Evolutionary conservation across 2,113 vertebrate genomes (phyloP).

Genomic region (Spea multiplicata): DNA sequence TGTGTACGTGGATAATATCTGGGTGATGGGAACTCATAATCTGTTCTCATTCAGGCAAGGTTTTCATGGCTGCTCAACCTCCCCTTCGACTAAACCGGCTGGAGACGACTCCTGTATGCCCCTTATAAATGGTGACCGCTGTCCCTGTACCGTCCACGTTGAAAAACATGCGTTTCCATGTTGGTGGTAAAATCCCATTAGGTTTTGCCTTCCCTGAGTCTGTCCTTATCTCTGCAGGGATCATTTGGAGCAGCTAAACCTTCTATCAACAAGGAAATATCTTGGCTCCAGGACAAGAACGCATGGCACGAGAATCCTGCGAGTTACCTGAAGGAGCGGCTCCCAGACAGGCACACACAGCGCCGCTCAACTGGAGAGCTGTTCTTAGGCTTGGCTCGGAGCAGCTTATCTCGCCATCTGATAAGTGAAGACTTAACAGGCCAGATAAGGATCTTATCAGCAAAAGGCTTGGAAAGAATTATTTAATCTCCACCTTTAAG

Average conservation of each 20-base stretch:
- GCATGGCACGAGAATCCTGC: slow-evolving; percentile 17
- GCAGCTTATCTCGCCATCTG: slow-evolving; percentile 19
- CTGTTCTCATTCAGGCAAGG: too few relatives aligned
- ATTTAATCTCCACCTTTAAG: slow-evolving; percentile 20
- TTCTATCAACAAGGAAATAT: slow-evolving; percentile 29
- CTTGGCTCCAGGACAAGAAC: slow-evolving; percentile 25
- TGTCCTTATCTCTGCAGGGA: not conserved
- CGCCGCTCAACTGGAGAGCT: slow-evolving; percentile 3
- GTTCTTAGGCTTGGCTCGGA: not conserved
- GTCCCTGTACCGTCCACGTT: not conserved
- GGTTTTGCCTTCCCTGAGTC: not conserved
- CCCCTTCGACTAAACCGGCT: not conserved
- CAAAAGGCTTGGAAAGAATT: not conserved
- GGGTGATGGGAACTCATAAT: too few relatives aligned
- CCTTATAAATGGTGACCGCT: not conserved
- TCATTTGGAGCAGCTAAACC: slow-evolving; percentile 17
- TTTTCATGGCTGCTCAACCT: not conserved
- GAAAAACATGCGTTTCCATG: not conserved
- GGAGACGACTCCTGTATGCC: not conserved
- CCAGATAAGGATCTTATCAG: slow-evolving; percentile 29
- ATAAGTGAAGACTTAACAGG: not conserved
- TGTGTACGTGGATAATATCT: too few relatives aligned
- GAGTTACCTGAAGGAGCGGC: slow-evolving; percentile 1
- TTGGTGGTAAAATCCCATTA: not conserved
- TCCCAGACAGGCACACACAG: slow-evolving; percentile 2